These are phyloP conservation scores for Sitodiplosis mosellana DNA, from an alignment of 1,140 invertebrate species.

Conservation along the genomic window DNA sequence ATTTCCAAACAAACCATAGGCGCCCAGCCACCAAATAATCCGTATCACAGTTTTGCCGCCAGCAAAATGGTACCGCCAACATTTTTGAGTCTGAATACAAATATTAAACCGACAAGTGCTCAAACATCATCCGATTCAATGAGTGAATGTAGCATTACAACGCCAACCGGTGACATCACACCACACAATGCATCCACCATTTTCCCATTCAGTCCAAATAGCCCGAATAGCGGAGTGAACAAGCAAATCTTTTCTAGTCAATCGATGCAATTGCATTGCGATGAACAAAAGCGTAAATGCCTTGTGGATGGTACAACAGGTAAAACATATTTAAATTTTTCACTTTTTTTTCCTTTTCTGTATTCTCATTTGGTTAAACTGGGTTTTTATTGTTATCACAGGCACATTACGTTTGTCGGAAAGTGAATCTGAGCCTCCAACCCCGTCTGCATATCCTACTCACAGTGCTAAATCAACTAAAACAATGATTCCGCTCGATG, in stretches of 20 bases:
- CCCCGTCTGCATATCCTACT: not conserved
- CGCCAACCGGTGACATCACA: conserved; percentile 24
- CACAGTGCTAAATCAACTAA: not conserved
- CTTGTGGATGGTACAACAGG: conserved; percentile 16
- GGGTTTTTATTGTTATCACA: not conserved
- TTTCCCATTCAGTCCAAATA: conserved; percentile 38
- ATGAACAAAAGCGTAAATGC: conserved; percentile 11
- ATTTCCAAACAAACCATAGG: not conserved
- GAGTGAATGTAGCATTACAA: conserved; percentile 24
- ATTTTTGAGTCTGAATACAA: too few relatives aligned
- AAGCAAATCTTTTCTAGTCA: conserved; percentile 23
- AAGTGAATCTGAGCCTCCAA: not conserved
- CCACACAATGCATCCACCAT: conserved; percentile 25
- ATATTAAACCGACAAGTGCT: too few relatives aligned
- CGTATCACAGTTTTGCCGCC: too few relatives aligned
- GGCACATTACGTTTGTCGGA: conserved; percentile 12
- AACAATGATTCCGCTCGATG: conserved; percentile 1
- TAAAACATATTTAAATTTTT: too few relatives aligned
- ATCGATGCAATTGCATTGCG: conserved; percentile 18
- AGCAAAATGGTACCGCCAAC: too few relatives aligned
- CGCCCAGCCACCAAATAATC: too few relatives aligned
- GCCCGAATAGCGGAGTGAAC: conserved; percentile 22
- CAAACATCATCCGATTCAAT: conserved; percentile 18
- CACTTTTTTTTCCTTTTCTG: too few relatives aligned
- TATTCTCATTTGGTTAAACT: too few relatives aligned